These are phyloP conservation scores for Atrichornis clamosus DNA, from an alignment of 2,113 vertebrate species.

Conservation along the genomic window DNA sequence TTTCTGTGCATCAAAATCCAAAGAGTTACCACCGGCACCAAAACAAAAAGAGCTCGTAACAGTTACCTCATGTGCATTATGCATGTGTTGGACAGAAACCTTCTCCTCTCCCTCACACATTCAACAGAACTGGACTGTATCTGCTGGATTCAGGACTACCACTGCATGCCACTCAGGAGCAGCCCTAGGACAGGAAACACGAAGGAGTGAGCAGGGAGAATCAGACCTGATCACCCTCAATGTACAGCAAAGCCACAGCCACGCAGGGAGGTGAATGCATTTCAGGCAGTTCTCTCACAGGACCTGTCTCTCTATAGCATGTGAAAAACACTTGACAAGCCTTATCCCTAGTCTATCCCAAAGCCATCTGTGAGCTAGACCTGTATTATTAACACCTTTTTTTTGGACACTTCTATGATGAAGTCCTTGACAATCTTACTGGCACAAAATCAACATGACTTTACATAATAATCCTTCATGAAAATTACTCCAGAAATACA, in stretches of 20 bases:
- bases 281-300: not conserved
- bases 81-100: not conserved
- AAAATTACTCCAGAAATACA: not conserved
- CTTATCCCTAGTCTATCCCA: not conserved
- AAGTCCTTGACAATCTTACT: constrained; percentile 1
- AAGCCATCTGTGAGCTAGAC: constrained; percentile 21
- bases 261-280: not conserved
- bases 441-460: constrained; percentile 17
- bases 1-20: not conserved
- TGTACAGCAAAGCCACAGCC: not conserved
- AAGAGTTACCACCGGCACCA: not conserved
- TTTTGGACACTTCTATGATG: not conserved
- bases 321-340: constrained; percentile 6
- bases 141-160: not conserved
- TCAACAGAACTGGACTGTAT: not conserved
- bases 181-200: not conserved
- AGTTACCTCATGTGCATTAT: not conserved
- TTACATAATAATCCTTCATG: not conserved
- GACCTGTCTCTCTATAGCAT: not conserved
- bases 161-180: not conserved
- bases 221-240: not conserved
- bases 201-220: not conserved
- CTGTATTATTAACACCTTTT: constrained; percentile 10
- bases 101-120: not conserved
- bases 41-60: not conserved